Evolutionary conservation across 2,888 invertebrate genomes (phyloP).

Genomic region (Heteromyza rotundicornis): DNA sequence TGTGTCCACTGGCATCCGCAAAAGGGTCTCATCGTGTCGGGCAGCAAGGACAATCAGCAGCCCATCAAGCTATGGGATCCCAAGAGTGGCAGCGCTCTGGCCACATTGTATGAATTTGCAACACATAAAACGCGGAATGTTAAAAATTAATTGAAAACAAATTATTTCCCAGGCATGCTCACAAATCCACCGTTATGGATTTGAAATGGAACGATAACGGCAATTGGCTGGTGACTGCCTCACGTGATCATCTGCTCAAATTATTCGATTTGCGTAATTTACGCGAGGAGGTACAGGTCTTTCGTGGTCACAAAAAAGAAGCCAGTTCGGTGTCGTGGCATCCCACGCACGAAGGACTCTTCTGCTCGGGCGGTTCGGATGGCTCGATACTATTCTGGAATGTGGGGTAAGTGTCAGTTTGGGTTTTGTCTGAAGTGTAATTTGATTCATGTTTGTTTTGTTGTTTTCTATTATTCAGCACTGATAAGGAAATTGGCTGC

Average conservation of each 20-base stretch:
- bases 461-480: conserved; percentile 66
- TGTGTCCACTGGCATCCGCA: conserved; percentile 99
- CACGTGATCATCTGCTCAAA: conserved; percentile 95
- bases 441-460: conserved; percentile 5
- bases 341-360: conserved; percentile 95
- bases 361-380: conserved; percentile 98
- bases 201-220: conserved; percentile 99
- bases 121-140: neutral
- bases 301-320: conserved; percentile 99
- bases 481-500: conserved; percentile 96
- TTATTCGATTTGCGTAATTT: conserved; percentile 97
- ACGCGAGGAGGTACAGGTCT: conserved; percentile 93
- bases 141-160: neutral
- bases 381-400: conserved; percentile 99
- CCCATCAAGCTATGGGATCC: conserved; percentile 99
- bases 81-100: conserved; percentile 91
- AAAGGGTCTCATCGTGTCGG: conserved; percentile 95
- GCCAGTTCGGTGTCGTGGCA: conserved; percentile 98
- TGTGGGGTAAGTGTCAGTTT: conserved; percentile 82
- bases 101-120: conserved; percentile 77
- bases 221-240: conserved; percentile 98
- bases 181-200: conserved; percentile 99
- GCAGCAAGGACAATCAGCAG: conserved; percentile 99
- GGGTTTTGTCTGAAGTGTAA: no score
- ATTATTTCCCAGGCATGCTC: conserved; percentile 78